Conservation (phyloP, 2,797 vertebrate genomes). For the Lithobates pipiens region DNA sequence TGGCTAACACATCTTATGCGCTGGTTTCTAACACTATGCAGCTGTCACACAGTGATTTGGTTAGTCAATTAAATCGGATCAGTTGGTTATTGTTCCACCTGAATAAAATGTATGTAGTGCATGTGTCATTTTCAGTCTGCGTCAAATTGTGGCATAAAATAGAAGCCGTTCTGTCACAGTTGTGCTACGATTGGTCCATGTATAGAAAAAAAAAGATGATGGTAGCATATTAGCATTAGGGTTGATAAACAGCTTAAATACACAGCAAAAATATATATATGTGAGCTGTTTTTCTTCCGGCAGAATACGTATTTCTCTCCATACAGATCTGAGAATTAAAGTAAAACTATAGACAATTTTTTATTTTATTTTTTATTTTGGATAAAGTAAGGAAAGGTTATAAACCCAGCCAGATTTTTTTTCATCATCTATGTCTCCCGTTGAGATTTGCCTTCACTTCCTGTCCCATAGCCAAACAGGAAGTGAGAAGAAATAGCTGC, state of each 20-base stretch:
- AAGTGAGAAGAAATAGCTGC: too few relatives aligned
- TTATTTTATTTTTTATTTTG: too few relatives aligned
- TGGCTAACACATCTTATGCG: neutral
- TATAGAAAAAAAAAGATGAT: neutral
- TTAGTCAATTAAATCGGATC: neutral
- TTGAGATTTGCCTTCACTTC: too few relatives aligned
- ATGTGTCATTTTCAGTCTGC: neutral
- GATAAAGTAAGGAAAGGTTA: too few relatives aligned
- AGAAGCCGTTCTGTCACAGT: neutral
- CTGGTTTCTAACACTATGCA: neutral
- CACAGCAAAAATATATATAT: too few relatives aligned
- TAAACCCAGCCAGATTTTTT: too few relatives aligned
- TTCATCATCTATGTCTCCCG: too few relatives aligned
- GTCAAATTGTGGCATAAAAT: neutral
- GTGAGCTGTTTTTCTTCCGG: too few relatives aligned
- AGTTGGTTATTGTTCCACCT: neutral
- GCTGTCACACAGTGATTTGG: constrained; percentile 6
- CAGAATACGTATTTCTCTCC: too few relatives aligned
- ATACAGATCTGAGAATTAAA: too few relatives aligned
- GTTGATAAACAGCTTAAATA: neutral
- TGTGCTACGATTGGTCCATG: neutral
- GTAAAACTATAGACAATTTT: too few relatives aligned
- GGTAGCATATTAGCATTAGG: neutral
- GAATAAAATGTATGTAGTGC: neutral
- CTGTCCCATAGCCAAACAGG: too few relatives aligned